Conservation (phyloP, 1,140 invertebrate species). For the Monomorium pharaonis region DNA sequence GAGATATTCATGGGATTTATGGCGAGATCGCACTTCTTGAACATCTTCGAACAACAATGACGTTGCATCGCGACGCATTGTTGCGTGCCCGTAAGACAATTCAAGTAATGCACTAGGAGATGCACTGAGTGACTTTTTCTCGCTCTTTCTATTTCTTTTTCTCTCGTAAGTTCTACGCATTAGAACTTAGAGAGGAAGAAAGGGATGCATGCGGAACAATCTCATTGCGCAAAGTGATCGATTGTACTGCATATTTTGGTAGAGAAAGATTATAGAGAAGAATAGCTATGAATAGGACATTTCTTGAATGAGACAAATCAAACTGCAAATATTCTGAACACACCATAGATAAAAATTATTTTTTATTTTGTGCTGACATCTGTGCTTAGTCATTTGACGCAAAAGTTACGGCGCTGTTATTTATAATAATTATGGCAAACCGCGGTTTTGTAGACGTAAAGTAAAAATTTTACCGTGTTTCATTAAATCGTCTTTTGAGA, state of each 20-base stretch:
- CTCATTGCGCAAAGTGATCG: conserved; percentile 29
- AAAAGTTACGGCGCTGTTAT: too few relatives aligned
- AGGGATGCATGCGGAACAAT: conserved; percentile 12
- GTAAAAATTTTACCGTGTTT: too few relatives aligned
- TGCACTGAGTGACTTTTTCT: conserved; percentile 44
- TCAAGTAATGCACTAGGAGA: conserved; percentile 71
- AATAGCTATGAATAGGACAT: too few relatives aligned
- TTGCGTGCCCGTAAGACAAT: conserved; percentile 63
- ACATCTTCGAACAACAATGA: conserved; percentile 75
- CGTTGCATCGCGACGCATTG: conserved; percentile 72
- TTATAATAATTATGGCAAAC: too few relatives aligned
- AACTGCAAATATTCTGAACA: too few relatives aligned
- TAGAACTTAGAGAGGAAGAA: conserved; percentile 62
- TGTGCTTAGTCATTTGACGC: too few relatives aligned
- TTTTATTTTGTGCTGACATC: too few relatives aligned
- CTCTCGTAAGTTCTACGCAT: conserved; percentile 64
- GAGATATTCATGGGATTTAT: conserved; percentile 76
- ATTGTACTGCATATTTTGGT: background rate
- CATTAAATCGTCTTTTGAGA: too few relatives aligned
- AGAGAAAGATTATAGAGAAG: background rate
- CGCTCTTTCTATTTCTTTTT: background rate
- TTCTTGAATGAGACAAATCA: too few relatives aligned
- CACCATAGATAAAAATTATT: too few relatives aligned
- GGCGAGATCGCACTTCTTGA: conserved; percentile 73
- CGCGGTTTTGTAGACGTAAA: too few relatives aligned